Conservation (phyloP, 1,140 invertebrate species). For the Venustaconcha ellipsiformis region DNA sequence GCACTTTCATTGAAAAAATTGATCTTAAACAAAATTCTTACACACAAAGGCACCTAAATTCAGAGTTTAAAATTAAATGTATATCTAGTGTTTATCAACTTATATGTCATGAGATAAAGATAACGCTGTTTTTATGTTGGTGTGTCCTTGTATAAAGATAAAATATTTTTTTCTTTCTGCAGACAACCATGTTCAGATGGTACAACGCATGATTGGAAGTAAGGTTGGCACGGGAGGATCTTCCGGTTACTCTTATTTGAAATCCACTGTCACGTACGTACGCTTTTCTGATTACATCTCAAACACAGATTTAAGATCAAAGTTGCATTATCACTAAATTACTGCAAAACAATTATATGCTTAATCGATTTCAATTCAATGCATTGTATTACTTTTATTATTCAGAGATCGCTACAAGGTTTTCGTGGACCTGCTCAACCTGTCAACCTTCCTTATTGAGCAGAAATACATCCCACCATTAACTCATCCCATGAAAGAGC, state of each 20-base stretch:
- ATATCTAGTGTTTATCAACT: too few species aligned
- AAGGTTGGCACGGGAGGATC: conserved; percentile 93
- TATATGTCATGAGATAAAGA: too few species aligned
- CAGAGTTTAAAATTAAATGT: too few species aligned
- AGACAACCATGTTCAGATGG: conserved; percentile 99
- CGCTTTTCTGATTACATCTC: conserved; percentile 71
- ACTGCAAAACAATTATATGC: too few species aligned
- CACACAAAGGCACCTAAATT: too few species aligned
- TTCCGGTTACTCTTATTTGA: conserved; percentile 93
- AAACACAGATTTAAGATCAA: too few species aligned
- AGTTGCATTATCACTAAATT: too few species aligned
- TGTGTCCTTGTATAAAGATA: too few species aligned
- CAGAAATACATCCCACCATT: conserved; percentile 89
- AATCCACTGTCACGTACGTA: conserved; percentile 76
- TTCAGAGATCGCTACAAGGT: conserved; percentile 59
- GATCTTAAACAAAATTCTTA: too few species aligned
- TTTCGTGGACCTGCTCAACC: conserved; percentile 96
- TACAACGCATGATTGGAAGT: conserved; percentile 79
- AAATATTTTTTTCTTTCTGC: neutral
- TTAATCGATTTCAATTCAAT: conserved; percentile 74
- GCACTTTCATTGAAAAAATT: too few species aligned
- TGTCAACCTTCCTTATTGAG: conserved; percentile 95
- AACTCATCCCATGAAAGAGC: conserved; percentile 77
- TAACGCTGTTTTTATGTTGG: too few species aligned
- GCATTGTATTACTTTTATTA: neutral